phyloP scores from a whole-genome alignment of 2,797 vertebrate species.

The Argyrosomus regius region DNA sequence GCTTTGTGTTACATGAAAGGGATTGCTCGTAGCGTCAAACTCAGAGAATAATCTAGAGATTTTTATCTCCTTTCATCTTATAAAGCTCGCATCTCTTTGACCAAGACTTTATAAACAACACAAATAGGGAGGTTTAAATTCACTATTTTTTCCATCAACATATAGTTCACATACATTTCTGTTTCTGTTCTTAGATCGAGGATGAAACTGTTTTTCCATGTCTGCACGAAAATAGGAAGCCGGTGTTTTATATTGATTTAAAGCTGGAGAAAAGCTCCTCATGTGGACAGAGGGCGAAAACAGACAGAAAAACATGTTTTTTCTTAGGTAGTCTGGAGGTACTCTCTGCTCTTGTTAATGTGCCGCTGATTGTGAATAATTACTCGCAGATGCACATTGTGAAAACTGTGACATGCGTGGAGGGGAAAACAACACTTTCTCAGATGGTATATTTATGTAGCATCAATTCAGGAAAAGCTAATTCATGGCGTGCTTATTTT shows the following conservation, averaged over 20 bases:
- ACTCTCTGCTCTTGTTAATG: not conserved
- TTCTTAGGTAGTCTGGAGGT: not conserved
- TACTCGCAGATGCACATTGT: not conserved
- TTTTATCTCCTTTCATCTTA: too few relatives aligned
- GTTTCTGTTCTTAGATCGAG: too few relatives aligned
- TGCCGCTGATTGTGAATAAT: slow-evolving; percentile 22
- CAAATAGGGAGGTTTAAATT: too few relatives aligned
- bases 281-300: not conserved
- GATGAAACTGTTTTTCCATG: not conserved
- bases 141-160: too few relatives aligned
- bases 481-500: not conserved
- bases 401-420: not conserved
- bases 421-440: not conserved
- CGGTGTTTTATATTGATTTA: not conserved
- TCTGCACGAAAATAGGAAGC: not conserved
- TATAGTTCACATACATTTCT: not conserved
- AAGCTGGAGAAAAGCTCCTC: not conserved
- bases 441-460: slow-evolving; percentile 15
- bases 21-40: too few relatives aligned
- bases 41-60: too few relatives aligned
- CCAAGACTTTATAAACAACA: too few relatives aligned
- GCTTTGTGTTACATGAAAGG: too few relatives aligned
- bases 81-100: too few relatives aligned
- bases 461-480: not conserved
- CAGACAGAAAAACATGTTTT: not conserved